A percentile compares a stretch with the other conserved stretches of the same genome.
phyloP scores from a whole-genome alignment of 1,140 invertebrate genomes.

The Caenorhabditis elegans region WBcel235 BX284603.4:6764001-6764500 shows the following conservation, averaged over 20 bases:
- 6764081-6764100: neutral
- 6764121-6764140: neutral
- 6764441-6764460: slow-evolving; percentile 34
- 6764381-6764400: slow-evolving; percentile 13
- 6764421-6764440: slow-evolving; percentile 8
- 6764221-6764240: slow-evolving; percentile 52
- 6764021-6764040: slow-evolving; percentile 35
- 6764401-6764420: slow-evolving; percentile 31
- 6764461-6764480: slow-evolving; percentile 31
- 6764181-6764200: neutral
- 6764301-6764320: too few species aligned
- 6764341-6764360: too few species aligned
- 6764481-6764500: slow-evolving; percentile 34
- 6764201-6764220: slow-evolving; percentile 48
- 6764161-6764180: slow-evolving; percentile 12
- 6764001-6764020: slow-evolving; percentile 32
- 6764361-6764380: slow-evolving; percentile 11
- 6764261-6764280: too few species aligned
- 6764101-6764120: slow-evolving; percentile 29
- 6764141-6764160: neutral
- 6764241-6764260: slow-evolving; percentile 19
- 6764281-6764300: too few species aligned
- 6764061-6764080: slow-evolving; percentile 23
- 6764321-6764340: too few species aligned
- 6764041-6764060: slow-evolving; percentile 29